phyloP scores from a whole-genome alignment of 30 jellyfish, hydroid and myxozoan species.

The Hydractinia symbiolongicarpus region DNA sequence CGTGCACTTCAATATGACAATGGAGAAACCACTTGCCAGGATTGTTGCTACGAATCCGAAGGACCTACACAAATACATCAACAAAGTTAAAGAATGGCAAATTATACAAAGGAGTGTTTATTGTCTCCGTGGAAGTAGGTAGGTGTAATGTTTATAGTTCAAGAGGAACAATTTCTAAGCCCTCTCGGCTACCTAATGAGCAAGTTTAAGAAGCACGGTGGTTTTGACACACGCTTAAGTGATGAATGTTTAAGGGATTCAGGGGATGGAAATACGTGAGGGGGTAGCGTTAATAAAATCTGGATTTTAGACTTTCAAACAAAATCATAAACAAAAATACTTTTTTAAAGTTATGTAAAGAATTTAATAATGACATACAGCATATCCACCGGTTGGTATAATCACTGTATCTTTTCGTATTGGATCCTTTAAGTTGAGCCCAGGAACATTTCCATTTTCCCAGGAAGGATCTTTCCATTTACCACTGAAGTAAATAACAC shows the following conservation, averaged over 20 bases:
- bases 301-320: too few species aligned
- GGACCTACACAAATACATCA: conserved; percentile 10
- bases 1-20: conserved; percentile 92
- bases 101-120: not conserved
- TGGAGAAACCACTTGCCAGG: conserved; percentile 97
- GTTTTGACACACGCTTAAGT: too few species aligned
- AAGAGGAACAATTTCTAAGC: not conserved
- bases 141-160: not conserved
- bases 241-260: too few species aligned
- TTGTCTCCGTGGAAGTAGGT: not conserved
- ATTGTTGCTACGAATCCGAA: conserved; percentile 84
- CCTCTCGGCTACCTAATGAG: not conserved
- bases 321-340: too few species aligned
- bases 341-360: not conserved
- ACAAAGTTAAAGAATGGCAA: not conserved
- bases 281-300: too few species aligned
- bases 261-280: too few species aligned
- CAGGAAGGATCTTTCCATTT: conserved; percentile 55
- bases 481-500: conserved; percentile 19
- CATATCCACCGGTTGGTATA: conserved; percentile 96
- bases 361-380: conserved; percentile 26
- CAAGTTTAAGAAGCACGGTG: not conserved
- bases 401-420: conserved; percentile 73
- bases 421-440: conserved; percentile 71
- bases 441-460: conserved; percentile 78